A percentile compares a stretch with the other conserved stretches of the same genome.
These are phyloP conservation scores for Clytia hemisphaerica DNA, from an alignment of 30 jellyfish, hydroid and myxozoan species.

Conservation along the genomic window DNA sequence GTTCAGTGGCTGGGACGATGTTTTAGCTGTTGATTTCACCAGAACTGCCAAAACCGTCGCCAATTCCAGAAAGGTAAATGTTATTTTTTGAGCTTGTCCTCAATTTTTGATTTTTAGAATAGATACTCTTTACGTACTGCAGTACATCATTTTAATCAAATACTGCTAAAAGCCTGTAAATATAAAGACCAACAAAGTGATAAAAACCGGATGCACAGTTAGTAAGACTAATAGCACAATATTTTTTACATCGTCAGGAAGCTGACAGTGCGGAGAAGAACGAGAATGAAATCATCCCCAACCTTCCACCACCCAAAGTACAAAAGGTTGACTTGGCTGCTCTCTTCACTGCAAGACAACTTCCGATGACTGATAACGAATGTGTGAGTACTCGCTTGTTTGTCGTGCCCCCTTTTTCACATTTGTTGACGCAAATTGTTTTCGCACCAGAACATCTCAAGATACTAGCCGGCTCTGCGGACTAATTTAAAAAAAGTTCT, in stretches of 20 bases:
- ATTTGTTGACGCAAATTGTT: background rate
- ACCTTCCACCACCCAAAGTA: conserved; percentile 92
- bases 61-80: conserved; percentile 47
- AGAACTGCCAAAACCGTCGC: conserved; percentile 88
- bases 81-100: too few relatives aligned
- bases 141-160: too few relatives aligned
- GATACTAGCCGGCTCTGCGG: too few relatives aligned
- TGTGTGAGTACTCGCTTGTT: conserved; percentile 68
- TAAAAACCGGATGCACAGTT: too few relatives aligned
- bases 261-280: conserved; percentile 26
- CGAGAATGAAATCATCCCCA: conserved; percentile 52
- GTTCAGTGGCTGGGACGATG: conserved; percentile 99
- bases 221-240: background rate
- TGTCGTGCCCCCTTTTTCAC: too few relatives aligned
- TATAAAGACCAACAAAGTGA: too few relatives aligned
- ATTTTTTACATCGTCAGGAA: background rate
- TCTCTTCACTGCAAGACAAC: conserved; percentile 91
- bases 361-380: conserved; percentile 89
- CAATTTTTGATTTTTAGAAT: too few relatives aligned
- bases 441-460: too few relatives aligned
- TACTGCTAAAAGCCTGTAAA: too few relatives aligned
- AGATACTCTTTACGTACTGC: too few relatives aligned
- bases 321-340: conserved; percentile 98
- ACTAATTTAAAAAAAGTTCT: background rate
- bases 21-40: conserved; percentile 92